Base-by-base conservation (phyloP, 2,797 vertebrate genomes). In the Gymnodraco acuticeps region DNA sequence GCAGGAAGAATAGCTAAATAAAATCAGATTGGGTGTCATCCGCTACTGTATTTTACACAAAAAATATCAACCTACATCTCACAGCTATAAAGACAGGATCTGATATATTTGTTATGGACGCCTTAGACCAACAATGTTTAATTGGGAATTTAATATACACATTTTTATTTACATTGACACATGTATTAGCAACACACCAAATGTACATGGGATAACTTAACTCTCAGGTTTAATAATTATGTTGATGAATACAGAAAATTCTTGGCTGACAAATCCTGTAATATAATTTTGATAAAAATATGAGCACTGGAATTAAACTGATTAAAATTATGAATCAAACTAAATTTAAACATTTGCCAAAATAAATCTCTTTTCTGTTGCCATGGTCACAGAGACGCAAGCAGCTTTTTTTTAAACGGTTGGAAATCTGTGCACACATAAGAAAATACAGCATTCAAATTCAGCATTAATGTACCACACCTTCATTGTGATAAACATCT, bases 91-190 rank as follows among this genome's bases (percentile, higher is more conserved):
- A 20, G 42, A 78, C 77, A 19, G 43, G 33, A 79, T 75, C 64
- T 56, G 65, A 84, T 73, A 78, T 42, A 66, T 27, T 71, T 51
- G 33, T 70, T 27, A 62, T 75, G 73, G 78, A 41, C 0, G 43
- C 68, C 50, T 56, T 10, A 63, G 66, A 46, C 27, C 31, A 48
- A 51, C 7, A 20, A 61, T 10, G 2, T 48, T 46, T 33, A 5
- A 73, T 33, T 72, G 75, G 62, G 68, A 86, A 87, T 90, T 87
- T 75, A 90, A 81, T 87, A 79, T 89, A 83, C 81, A 90, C 68
- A 88, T 56, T 86, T 95, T 95, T 94, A 95, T 95, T 95, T 94
- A 94, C 92, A 94, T 78, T 90, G 85, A 94, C 87, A 92, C 78
- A 58, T 89, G 64, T 85, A 87, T 90, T 72, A 88, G 84, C 78